Evolutionary conservation across 2,888 invertebrate species (phyloP).

Genomic region (Melanophora roralis): DNA sequence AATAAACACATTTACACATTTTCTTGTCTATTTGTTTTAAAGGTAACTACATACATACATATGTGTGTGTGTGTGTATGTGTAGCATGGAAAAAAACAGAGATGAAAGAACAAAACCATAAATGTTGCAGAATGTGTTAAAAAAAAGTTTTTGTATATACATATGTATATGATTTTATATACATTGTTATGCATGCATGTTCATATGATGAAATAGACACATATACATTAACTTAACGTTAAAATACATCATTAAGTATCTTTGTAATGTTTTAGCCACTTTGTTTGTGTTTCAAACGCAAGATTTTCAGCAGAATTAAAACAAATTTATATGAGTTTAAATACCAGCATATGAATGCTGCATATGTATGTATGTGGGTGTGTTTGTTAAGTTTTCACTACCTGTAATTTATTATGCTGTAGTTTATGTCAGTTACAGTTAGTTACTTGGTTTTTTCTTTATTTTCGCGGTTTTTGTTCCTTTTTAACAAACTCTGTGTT

Average conservation of each 20-base stretch:
- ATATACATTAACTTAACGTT: not conserved
- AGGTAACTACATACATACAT: not conserved
- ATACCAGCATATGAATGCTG: not conserved
- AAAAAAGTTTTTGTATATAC: not conserved
- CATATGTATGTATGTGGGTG: not conserved
- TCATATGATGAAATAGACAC: too few species aligned
- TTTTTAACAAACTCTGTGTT: conserved; percentile 25
- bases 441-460: not conserved
- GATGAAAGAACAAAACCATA: not conserved
- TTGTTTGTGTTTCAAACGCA: not conserved
- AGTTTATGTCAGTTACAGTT: not conserved
- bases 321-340: not conserved
- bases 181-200: not conserved
- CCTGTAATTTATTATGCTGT: conserved; percentile 21
- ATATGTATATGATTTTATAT: not conserved
- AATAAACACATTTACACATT: conserved; percentile 33
- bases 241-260: not conserved
- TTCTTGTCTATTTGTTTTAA: too few species aligned
- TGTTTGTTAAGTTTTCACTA: not conserved
- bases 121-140: not conserved
- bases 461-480: not conserved
- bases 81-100: not conserved
- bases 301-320: not conserved
- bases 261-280: conserved; percentile 7
- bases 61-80: not conserved